These are phyloP conservation scores for Sparus aurata DNA, from an alignment of 2,797 vertebrate genomes.

Conservation along the genomic window DNA sequence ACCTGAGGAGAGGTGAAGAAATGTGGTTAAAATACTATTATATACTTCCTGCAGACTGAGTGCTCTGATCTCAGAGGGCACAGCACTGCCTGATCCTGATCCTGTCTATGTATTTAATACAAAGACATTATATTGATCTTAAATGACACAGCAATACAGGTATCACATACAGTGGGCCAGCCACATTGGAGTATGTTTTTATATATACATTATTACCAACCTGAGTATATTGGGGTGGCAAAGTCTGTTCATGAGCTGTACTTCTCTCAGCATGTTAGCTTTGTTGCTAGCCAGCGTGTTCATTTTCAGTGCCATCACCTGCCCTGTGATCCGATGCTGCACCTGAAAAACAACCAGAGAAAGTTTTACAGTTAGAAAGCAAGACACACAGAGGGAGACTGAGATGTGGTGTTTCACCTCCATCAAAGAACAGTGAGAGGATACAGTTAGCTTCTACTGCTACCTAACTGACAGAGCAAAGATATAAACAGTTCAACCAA, in stretches of 20 bases:
- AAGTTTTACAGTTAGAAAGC: not conserved
- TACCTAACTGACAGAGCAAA: not conserved
- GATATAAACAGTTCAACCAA: not conserved
- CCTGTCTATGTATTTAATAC: too few relatives aligned
- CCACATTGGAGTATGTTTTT: not conserved
- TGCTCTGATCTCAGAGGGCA: too few relatives aligned
- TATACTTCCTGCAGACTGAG: not conserved
- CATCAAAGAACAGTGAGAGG: not conserved
- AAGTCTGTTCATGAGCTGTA: slow-evolving; percentile 97
- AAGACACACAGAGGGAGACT: not conserved
- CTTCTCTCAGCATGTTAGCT: slow-evolving; percentile 96
- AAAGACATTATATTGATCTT: not conserved
- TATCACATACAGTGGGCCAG: not conserved
- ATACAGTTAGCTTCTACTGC: not conserved
- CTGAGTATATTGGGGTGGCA: slow-evolving; percentile 93
- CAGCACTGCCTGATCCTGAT: not conserved
- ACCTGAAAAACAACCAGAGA: slow-evolving; percentile 83
- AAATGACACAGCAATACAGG: not conserved
- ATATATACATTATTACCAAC: slow-evolving; percentile 24
- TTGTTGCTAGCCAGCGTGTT: slow-evolving; percentile 96
- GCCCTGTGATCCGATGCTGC: slow-evolving; percentile 94
- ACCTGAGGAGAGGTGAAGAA: slow-evolving; percentile 79
- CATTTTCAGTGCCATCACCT: slow-evolving; percentile 99
- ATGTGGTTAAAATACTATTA: not conserved
- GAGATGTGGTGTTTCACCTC: not conserved